Evolutionary conservation across 2,113 vertebrate genomes (phyloP), one percentile per base, ranked within the genome.

Genomic region (Oxyura jamaicensis): DNA sequence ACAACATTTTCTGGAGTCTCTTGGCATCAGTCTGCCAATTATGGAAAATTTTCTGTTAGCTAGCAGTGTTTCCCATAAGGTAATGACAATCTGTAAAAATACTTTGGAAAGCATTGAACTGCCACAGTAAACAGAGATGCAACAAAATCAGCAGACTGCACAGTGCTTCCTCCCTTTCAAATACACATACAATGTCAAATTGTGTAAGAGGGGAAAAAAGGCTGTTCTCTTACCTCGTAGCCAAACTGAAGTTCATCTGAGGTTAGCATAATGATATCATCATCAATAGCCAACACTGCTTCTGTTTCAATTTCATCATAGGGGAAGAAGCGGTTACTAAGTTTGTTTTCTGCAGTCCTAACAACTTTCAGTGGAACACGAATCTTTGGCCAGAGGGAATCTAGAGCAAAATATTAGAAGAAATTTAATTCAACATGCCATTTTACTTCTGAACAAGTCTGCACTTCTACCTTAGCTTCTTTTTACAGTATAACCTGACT

Each of bases 251-350:
- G 98, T 94, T 99, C 99, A 65, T 99, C 99, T 4, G 99, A 99
- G 17, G 99, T 99, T 88, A 99, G 97, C 99, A 99, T 99, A 76
- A 99, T 99, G 98, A 99, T 99, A 91, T 99, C 99, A 80, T 99
- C 99, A 62, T 99, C 99, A 11, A 99, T 99, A 14, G 99, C 99
- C 68, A 99, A 96, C 50, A 99, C 99, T 1, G 99, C 99, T 95
- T 99, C 99, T 0, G 99, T 99, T 97, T 99, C 99, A 10, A 99
- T 99, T 91, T 99, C 99, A 53, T 99, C 98, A 1, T 99, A 99
- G 3, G 99, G 99, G 95, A 99, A 99, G 98, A 99, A 99, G n/a
- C 99, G 99, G 94, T 99, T 99, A 88, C 99, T 99, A 50, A 99
- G 97, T 91, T 99, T 99, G 97, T 99, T 99, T 96, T 99, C 99